These are phyloP conservation scores for Calephelis perditalis DNA, from an alignment of 2,888 invertebrate species.

Conservation along the genomic window DNA sequence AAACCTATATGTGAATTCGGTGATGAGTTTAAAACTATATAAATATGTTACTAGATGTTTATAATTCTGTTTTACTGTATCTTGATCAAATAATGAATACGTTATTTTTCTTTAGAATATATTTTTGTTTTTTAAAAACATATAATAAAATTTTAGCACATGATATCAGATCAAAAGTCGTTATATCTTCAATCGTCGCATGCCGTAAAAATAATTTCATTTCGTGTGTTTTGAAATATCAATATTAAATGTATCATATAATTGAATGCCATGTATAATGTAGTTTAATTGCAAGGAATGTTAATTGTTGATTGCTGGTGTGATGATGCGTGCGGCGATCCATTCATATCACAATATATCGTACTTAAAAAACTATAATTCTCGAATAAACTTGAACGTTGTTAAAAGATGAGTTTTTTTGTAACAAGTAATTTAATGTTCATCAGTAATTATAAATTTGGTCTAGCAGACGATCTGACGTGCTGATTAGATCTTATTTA, in stretches of 20 bases:
- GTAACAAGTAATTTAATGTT: conserved; percentile 9
- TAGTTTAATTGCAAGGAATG: conserved; percentile 53
- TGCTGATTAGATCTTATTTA: conserved; percentile 12
- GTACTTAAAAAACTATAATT: conserved; percentile 10
- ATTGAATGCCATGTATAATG: conserved; percentile 48
- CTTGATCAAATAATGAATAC: no score
- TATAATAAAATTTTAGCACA: neutral
- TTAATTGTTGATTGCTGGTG: conserved; percentile 54
- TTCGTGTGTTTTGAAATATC: conserved; percentile 11
- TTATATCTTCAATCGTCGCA: neutral
- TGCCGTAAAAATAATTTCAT: neutral
- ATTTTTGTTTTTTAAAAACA: neutral
- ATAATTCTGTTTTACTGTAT: no score
- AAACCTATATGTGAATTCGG: no score
- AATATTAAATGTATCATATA: conserved; percentile 33
- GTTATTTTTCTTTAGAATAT: no score
- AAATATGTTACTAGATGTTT: no score
- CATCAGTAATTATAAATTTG: conserved; percentile 13
- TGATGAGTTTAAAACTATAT: no score
- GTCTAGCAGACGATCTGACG: conserved; percentile 5
- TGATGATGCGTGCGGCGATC: conserved; percentile 36
- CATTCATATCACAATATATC: conserved; percentile 15
- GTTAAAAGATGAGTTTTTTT: conserved; percentile 9
- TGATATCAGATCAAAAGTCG: neutral
- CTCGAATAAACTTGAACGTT: conserved; percentile 7